Evolutionary conservation across 2,888 invertebrate genomes (phyloP).

Genomic region (Bombylius discolor): DNA sequence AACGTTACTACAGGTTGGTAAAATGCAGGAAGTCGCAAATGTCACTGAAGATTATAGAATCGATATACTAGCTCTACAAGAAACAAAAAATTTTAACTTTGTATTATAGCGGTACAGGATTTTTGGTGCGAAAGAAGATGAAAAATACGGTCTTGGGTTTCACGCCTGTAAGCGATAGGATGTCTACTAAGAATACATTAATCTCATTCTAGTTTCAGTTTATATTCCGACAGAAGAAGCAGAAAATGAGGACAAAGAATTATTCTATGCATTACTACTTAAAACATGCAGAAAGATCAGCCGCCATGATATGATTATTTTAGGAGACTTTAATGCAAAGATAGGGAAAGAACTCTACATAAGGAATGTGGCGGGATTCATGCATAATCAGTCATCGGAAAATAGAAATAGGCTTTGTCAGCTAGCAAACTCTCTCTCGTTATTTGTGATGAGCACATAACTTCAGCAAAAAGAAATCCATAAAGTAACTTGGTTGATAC

Average conservation of each 20-base stretch:
- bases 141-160: neutral
- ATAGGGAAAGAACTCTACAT: neutral
- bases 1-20: neutral
- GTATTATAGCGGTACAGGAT: too few species aligned
- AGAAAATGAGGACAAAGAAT: neutral
- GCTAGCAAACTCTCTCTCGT: neutral
- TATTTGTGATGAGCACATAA: neutral
- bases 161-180: neutral
- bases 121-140: neutral
- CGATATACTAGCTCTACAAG: neutral
- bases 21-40: neutral
- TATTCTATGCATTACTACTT: neutral
- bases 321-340: neutral
- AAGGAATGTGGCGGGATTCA: neutral
- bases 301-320: neutral
- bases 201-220: neutral
- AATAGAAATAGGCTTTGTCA: too few species aligned
- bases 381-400: too few species aligned
- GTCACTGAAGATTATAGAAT: neutral
- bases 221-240: neutral
- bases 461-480: neutral
- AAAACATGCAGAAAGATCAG: neutral
- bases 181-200: neutral
- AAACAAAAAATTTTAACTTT: neutral
- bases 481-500: neutral